A percentile compares a stretch with the other conserved stretches of the same genome.
These are phyloP conservation scores for Acrocera orbiculus DNA, from an alignment of 2,888 invertebrate genomes.

Conservation along the genomic window DNA sequence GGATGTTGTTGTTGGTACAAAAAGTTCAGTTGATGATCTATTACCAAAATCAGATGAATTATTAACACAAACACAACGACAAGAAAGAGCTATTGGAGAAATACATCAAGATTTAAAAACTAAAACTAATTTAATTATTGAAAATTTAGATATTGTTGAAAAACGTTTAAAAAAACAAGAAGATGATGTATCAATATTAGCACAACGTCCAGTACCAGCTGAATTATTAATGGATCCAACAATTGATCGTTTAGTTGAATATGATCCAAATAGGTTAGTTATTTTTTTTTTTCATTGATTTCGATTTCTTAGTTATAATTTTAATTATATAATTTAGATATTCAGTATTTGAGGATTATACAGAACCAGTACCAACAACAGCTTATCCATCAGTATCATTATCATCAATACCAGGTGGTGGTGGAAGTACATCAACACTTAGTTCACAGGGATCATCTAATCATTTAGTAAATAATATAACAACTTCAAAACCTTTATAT, in stretches of 20 bases:
- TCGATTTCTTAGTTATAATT: background rate
- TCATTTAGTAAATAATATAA: slow-evolving; percentile 12
- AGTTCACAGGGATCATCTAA: slow-evolving; percentile 8
- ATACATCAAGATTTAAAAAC: slow-evolving; percentile 65
- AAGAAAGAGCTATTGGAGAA: slow-evolving; percentile 71
- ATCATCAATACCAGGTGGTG: slow-evolving; percentile 15
- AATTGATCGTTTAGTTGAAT: slow-evolving; percentile 61
- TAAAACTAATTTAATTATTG: slow-evolving; percentile 73
- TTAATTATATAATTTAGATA: slow-evolving; percentile 17
- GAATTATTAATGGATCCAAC: slow-evolving; percentile 60
- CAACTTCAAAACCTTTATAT: slow-evolving; percentile 29
- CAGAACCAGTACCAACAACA: slow-evolving; percentile 25
- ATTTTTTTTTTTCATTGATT: background rate
- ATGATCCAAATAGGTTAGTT: slow-evolving; percentile 50
- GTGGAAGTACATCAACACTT: slow-evolving; percentile 17
- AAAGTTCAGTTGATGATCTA: slow-evolving; percentile 69
- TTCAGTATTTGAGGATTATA: slow-evolving; percentile 26
- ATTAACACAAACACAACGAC: slow-evolving; percentile 67
- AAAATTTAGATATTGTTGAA: slow-evolving; percentile 72
- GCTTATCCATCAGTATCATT: slow-evolving; percentile 18
- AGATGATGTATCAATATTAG: slow-evolving; percentile 60
- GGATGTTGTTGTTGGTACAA: slow-evolving; percentile 78
- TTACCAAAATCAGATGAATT: slow-evolving; percentile 75
- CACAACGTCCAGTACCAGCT: slow-evolving; percentile 56
- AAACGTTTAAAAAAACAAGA: slow-evolving; percentile 69